Percentiles rank a stretch among this genome's conserved stretches.
These are phyloP conservation scores for Rhynchonycteris naso DNA, from an alignment of 2,797 vertebrate genomes.

Conservation along the genomic window DNA sequence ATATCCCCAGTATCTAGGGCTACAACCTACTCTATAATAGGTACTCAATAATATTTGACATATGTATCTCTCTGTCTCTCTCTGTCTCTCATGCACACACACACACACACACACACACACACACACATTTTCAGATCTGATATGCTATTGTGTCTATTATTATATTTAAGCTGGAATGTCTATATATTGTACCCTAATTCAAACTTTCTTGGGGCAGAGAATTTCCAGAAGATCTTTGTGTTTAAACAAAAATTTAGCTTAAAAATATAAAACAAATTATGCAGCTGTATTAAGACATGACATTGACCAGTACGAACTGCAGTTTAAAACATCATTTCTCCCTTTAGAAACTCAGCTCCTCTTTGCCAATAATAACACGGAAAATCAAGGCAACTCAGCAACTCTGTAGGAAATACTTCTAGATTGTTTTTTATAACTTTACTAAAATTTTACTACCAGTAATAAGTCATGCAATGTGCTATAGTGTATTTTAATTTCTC, in stretches of 20 bases:
- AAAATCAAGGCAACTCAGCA: neutral
- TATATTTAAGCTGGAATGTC: neutral
- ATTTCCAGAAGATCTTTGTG: neutral
- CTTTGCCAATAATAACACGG: neutral
- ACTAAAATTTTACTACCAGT: neutral
- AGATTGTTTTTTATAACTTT: neutral
- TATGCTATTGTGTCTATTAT: neutral
- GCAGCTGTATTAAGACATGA: neutral
- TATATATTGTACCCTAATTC: neutral
- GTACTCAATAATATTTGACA: neutral
- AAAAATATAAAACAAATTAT: neutral
- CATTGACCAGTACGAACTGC: neutral
- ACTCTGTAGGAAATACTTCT: neutral
- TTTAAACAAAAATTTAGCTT: neutral
- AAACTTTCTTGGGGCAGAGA: neutral
- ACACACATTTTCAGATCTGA: neutral
- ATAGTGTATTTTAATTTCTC: conserved; percentile 11
- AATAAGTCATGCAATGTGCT: neutral
- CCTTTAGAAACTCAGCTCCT: neutral
- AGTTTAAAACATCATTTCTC: neutral
- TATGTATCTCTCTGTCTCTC: neutral
- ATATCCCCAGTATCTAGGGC: neutral
- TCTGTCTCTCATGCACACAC: no score
- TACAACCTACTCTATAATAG: neutral
- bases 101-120: neutral